Percentiles rank a stretch among this genome's conserved stretches.
phyloP scores from a whole-genome alignment of 2,113 vertebrate genomes.

The Potamarius usumacintae region DNA sequence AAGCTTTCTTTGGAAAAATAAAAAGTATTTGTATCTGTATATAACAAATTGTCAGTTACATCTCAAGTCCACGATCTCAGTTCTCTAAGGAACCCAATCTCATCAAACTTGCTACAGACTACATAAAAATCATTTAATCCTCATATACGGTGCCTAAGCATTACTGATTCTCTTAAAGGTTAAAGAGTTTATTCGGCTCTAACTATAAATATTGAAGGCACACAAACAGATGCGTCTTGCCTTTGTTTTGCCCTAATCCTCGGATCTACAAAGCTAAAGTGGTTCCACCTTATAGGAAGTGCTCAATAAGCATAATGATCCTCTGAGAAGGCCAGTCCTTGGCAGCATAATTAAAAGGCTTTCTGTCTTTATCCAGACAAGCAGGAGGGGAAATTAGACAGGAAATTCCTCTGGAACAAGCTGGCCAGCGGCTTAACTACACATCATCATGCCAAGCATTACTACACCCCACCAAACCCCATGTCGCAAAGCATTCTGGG shows the following conservation, averaged over 20 bases:
- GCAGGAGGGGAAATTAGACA: conserved; percentile 71
- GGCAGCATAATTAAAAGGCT: conserved; percentile 76
- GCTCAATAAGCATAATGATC: conserved; percentile 79
- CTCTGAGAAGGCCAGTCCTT: conserved; percentile 71
- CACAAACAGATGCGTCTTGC: conserved; percentile 38
- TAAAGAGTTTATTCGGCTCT: conserved; percentile 29
- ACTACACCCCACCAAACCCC: conserved; percentile 53
- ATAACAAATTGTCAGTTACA: background rate
- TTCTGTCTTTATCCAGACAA: conserved; percentile 70
- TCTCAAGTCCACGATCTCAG: background rate
- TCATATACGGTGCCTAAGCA: background rate
- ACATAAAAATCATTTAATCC: background rate
- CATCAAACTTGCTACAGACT: background rate
- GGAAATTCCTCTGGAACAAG: conserved; percentile 80
- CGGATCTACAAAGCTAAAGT: conserved; percentile 55
- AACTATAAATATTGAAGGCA: conserved; percentile 22
- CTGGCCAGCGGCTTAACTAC: conserved; percentile 75
- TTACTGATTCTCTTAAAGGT: background rate
- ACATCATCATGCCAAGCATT: conserved; percentile 70
- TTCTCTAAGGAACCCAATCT: background rate
- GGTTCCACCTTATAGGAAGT: conserved; percentile 76
- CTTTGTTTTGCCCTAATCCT: conserved; percentile 49
- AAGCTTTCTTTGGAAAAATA: background rate
- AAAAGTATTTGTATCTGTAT: background rate
- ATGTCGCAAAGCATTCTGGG: conserved; percentile 52